Evolutionary conservation across 1,140 invertebrate genomes (phyloP).

Genomic region (Anastatus disparis): DNA sequence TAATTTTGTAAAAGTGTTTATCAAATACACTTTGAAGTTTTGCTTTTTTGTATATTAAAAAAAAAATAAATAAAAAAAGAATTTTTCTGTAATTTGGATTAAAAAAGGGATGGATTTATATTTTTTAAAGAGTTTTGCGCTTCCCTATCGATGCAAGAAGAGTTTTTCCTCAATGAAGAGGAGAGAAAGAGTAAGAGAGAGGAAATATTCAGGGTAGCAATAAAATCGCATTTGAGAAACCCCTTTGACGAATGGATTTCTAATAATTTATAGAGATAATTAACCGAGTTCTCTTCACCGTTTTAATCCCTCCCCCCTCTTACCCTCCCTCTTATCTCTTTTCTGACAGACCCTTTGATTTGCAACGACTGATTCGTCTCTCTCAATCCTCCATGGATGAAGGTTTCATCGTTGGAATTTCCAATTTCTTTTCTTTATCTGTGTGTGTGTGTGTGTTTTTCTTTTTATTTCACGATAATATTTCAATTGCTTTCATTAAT

Average conservation of each 20-base stretch:
- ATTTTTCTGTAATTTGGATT: conserved; percentile 14
- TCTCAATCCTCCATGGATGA: conserved; percentile 16
- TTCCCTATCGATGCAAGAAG: not conserved
- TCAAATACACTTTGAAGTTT: conserved; percentile 21
- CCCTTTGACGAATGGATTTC: conserved; percentile 50
- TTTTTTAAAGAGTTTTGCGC: not conserved
- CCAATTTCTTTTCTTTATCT: not conserved
- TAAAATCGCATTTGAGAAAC: conserved; percentile 36
- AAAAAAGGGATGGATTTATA: not conserved
- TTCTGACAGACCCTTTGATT: conserved; percentile 46
- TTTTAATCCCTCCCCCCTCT: not conserved
- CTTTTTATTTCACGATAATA: conserved; percentile 2
- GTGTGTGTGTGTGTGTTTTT: not conserved
- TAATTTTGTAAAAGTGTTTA: conserved; percentile 33
- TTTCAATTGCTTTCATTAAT: conserved; percentile 29
- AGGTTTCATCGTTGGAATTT: conserved; percentile 10
- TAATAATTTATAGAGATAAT: conserved; percentile 50
- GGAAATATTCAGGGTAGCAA: not conserved
- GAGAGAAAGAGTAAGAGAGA: not conserved
- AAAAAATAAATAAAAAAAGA: too few species aligned
- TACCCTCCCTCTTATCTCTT: not conserved
- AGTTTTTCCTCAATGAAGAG: not conserved
- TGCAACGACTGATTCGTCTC: conserved; percentile 12
- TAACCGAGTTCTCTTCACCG: conserved; percentile 40
- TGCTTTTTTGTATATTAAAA: too few species aligned